phyloP scores from a whole-genome alignment of 2,888 invertebrate species.

The Thereva unica region DNA sequence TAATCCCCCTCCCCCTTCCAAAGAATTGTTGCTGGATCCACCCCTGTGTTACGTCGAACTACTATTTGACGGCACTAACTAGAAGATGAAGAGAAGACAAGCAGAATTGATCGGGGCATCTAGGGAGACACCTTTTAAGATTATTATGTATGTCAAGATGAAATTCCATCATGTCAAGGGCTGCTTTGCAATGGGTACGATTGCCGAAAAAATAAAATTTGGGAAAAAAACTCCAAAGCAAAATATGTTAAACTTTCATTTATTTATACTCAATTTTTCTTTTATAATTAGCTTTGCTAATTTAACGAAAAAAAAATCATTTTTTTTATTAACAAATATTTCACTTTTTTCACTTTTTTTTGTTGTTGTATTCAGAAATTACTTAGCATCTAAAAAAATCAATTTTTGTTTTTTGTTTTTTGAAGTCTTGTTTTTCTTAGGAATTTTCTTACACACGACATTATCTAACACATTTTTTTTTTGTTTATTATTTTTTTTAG shows the following conservation, averaged over 20 bases:
- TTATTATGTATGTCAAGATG: no score
- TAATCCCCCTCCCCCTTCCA: no score
- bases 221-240: not conserved
- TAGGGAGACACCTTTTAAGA: no score
- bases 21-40: no score
- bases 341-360: constrained; percentile 13
- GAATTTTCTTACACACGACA: constrained; percentile 23
- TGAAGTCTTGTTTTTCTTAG: constrained; percentile 31
- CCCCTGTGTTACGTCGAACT: no score
- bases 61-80: no score
- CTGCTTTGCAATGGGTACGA: no score
- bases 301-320: constrained; percentile 18
- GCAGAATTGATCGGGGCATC: no score
- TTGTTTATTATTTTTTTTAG: constrained; percentile 8
- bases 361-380: not conserved
- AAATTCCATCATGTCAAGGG: no score
- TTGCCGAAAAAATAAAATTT: no score
- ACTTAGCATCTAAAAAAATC: constrained; percentile 13
- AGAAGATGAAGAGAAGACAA: no score
- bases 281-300: constrained; percentile 12
- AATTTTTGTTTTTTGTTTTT: constrained; percentile 1
- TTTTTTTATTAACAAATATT: constrained; percentile 27
- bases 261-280: not conserved
- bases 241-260: not conserved
- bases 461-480: constrained; percentile 23